Base-by-base conservation (phyloP, 2,797 vertebrate genomes). In the Neomorphus geoffroyi region DNA sequence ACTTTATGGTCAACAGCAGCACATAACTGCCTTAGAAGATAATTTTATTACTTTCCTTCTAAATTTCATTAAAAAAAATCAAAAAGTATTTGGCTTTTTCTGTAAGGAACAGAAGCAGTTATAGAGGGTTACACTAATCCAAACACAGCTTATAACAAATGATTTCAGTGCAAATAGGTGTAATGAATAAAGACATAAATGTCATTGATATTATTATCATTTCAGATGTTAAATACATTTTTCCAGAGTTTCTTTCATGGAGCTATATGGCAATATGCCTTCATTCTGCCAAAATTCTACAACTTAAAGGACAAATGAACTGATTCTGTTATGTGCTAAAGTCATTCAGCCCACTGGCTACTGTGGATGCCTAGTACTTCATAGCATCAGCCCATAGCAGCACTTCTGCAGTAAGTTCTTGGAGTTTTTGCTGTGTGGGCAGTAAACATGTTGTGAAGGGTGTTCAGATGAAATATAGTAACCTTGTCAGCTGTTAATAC, bases 391-490 rank as follows among this genome's bases (percentile, higher is more conserved):
- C 33, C 32, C 51, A 26, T 19, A 78, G 13, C 13, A 92, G 10
- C 5, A 22, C 33, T 65, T 37, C 7, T 69, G 13, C 43, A 41
- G 28, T 77, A 56, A 93, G 18, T 11, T 93, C 51, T 70, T 73
- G 32, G 43, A 84, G 48, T 28, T 51, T 73, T 50, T 90, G 13
- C 50, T 37, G 37, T 10, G 30, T 3, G 60, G 45, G 18, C 69
- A 71, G 39, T 15, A 74, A 94, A 92, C 90, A 80, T 60, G 43
- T 73, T 56, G 88, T 84, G 18, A 95, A 80, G 22, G 79, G 35
- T 46, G 13, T 90, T 95, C 83, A 77, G 71, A 81, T 66, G 60
- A 92, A 94, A 93, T 77, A 87, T 2, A 88, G 17, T 54, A 80
- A 62, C 51, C 60, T 64, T 46, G 56, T 88, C 88, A 81, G 56